These are phyloP conservation scores for Lepus timidus DNA, from an alignment of 2,113 vertebrate species.

Conservation along the genomic window DNA sequence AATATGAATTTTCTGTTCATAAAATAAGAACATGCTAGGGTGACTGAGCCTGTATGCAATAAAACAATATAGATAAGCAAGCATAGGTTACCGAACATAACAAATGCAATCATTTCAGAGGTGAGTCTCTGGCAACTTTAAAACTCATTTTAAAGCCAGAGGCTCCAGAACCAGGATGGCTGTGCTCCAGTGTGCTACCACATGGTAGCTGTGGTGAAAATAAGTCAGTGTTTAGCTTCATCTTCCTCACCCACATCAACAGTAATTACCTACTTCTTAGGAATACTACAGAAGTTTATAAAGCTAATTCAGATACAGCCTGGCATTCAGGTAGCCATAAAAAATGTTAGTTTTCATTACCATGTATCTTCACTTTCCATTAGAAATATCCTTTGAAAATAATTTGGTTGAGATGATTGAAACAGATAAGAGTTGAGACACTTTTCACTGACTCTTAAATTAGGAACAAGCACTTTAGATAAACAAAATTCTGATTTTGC, in stretches of 20 bases:
- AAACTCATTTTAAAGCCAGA: not conserved
- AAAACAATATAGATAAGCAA: not conserved
- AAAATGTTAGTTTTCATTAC: not conserved
- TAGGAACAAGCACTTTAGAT: not conserved
- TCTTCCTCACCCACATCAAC: not conserved
- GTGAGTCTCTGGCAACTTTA: not conserved
- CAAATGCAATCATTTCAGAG: not conserved
- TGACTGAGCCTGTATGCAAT: not conserved
- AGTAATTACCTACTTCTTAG: not conserved
- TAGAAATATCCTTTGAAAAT: not conserved
- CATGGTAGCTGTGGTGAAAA: not conserved
- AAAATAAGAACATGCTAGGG: not conserved
- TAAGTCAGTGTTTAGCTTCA: not conserved
- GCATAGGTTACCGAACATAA: not conserved
- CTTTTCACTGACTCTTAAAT: not conserved
- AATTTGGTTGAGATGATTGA: slow-evolving; percentile 21
- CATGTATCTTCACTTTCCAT: not conserved
- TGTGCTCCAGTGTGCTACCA: not conserved
- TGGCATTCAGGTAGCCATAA: not conserved
- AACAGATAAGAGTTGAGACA: not conserved
- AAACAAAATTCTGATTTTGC: not conserved
- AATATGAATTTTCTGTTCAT: not conserved
- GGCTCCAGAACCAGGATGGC: not conserved
- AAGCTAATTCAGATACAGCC: not conserved
- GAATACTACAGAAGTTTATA: not conserved